Conservation (phyloP, 2,888 invertebrate species). For the Sminthurides aquaticus region DNA sequence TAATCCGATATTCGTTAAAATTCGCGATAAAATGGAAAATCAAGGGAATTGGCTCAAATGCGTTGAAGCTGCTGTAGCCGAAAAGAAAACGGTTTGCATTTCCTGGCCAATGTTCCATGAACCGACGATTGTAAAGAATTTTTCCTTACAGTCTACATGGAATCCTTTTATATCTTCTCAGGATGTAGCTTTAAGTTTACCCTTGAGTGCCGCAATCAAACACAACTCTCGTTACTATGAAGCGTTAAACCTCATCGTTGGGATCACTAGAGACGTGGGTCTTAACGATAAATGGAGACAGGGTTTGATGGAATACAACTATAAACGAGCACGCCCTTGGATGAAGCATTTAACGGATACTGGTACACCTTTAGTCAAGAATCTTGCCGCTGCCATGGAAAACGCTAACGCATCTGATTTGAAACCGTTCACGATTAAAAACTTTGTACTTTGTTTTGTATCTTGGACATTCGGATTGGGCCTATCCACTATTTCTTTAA, state of each 20-base stretch:
- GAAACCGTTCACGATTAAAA: background rate
- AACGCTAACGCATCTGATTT: background rate
- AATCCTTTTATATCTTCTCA: background rate
- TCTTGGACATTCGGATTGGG: too few relatives aligned
- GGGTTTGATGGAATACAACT: background rate
- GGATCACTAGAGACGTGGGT: background rate
- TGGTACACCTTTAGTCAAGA: background rate
- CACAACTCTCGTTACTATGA: background rate
- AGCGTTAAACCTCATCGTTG: background rate
- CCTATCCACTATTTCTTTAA: too few relatives aligned
- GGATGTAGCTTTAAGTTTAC: background rate
- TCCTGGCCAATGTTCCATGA: background rate
- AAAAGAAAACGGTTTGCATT: conserved; percentile 6
- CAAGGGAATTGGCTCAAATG: background rate
- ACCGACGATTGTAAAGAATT: background rate
- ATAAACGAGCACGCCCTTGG: background rate
- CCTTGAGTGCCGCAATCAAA: background rate
- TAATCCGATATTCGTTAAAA: background rate
- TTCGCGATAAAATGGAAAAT: background rate
- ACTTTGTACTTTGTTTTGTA: background rate
- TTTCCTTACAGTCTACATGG: background rate
- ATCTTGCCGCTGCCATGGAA: background rate
- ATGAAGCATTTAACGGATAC: background rate
- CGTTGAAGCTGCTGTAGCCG: background rate
- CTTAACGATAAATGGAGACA: background rate